Conservation (phyloP, 2,888 invertebrate genomes). For the Odontomyia ornata region DNA sequence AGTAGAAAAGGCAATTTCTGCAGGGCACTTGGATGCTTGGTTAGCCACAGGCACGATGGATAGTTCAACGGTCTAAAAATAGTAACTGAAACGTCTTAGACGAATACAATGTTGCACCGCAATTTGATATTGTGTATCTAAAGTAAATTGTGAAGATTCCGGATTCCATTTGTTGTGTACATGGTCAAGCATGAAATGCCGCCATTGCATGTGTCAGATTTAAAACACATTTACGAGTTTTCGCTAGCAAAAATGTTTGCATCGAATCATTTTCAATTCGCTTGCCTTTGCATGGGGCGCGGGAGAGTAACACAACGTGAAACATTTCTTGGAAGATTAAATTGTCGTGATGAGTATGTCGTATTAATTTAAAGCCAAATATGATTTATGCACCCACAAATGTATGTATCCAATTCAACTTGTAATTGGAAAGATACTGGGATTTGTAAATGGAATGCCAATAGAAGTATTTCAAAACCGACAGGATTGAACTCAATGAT, state of each 20-base stretch:
- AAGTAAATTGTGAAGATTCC: neutral
- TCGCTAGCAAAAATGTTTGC: too few species aligned
- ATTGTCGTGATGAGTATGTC: neutral
- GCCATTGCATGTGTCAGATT: neutral
- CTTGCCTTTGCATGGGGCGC: too few species aligned
- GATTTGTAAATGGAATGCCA: too few species aligned
- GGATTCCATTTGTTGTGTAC: neutral
- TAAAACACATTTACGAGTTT: neutral
- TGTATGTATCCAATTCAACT: too few species aligned
- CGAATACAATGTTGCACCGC: constrained; percentile 7
- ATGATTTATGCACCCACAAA: neutral
- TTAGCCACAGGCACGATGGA: neutral
- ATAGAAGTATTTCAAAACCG: too few species aligned
- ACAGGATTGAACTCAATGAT: too few species aligned
- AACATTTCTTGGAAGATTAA: too few species aligned
- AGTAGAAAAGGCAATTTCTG: neutral
- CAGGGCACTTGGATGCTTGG: neutral
- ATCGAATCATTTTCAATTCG: neutral
- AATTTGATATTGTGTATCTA: constrained; percentile 2
- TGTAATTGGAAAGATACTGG: too few species aligned
- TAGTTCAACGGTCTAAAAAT: constrained; percentile 24
- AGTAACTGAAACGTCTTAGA: neutral
- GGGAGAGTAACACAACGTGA: too few species aligned
- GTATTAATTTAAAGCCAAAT: neutral
- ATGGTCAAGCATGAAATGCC: neutral